A percentile compares a stretch with the other conserved stretches of the same genome.
Conservation (phyloP, 2,113 vertebrate genomes). For the Cariama cristata region DNA sequence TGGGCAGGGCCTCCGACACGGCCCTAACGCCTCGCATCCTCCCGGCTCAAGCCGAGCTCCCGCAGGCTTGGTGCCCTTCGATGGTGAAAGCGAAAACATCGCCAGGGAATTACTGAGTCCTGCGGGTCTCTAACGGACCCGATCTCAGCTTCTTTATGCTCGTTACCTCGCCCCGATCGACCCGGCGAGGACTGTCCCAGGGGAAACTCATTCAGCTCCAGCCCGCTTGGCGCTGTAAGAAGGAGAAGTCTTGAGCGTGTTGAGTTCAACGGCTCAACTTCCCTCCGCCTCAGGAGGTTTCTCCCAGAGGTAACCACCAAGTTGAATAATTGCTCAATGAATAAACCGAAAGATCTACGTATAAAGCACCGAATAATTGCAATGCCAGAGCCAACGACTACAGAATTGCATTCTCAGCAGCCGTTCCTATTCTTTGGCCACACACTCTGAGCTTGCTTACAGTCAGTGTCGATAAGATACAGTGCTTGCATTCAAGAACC, state of each 20-base stretch:
- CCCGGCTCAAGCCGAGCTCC: neutral
- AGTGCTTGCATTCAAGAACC: neutral
- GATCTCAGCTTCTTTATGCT: neutral
- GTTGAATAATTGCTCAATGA: neutral
- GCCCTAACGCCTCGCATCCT: neutral
- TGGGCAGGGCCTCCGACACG: neutral
- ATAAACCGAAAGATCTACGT: neutral
- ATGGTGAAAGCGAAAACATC: neutral
- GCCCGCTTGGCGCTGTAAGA: neutral
- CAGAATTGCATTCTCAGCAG: neutral
- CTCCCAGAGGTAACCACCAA: neutral
- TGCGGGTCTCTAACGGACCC: neutral
- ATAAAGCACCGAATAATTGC: neutral
- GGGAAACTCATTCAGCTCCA: neutral
- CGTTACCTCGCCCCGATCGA: neutral
- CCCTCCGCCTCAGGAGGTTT: neutral
- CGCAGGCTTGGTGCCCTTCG: neutral
- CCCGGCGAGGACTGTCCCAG: neutral
- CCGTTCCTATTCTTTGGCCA: neutral
- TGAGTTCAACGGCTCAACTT: neutral
- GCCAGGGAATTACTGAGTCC: neutral
- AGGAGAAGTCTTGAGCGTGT: neutral
- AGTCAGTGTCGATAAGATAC: neutral
- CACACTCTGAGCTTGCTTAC: neutral
- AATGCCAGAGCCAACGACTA: neutral